Percentiles rank a stretch among this genome's conserved stretches.
phyloP scores from a whole-genome alignment of 2,797 vertebrate genomes.

The Lagorchestes hirsutus region DNA sequence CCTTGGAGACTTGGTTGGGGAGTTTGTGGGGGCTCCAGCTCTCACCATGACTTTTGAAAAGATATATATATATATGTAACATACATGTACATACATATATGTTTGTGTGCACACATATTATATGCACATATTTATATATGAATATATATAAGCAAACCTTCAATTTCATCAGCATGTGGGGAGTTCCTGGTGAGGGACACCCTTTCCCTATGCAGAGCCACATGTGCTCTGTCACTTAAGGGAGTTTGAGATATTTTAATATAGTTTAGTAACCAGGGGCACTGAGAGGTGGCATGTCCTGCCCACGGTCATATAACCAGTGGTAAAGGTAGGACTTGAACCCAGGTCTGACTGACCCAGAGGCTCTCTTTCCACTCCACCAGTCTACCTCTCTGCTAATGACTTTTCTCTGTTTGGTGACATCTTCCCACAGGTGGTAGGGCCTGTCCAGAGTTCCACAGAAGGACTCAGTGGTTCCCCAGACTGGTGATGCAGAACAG shows the following conservation, averaged over 20 bases:
- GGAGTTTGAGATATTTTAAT: not conserved
- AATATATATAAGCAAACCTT: not conserved
- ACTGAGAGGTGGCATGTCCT: not conserved
- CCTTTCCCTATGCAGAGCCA: not conserved
- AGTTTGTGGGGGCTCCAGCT: not conserved
- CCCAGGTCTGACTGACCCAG: not conserved
- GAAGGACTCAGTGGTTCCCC: slow-evolving; percentile 1
- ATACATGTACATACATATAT: not conserved
- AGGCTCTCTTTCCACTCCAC: not conserved
- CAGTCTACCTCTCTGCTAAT: not conserved
- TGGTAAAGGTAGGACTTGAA: not conserved
- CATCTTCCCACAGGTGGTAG: not conserved
- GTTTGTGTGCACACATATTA: not conserved
- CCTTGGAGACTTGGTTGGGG: not conserved
- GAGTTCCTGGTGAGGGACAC: not conserved
- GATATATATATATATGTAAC: rapidly evolving
- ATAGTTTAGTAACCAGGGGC: not conserved
- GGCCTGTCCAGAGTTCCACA: not conserved
- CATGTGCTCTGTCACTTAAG: not conserved
- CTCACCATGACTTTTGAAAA: not conserved
- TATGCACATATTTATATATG: not conserved
- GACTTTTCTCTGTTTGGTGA: not conserved
- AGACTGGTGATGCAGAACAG: not conserved
- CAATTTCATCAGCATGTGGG: not conserved
- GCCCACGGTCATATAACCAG: not conserved